phyloP scores from a whole-genome alignment of 1,140 invertebrate genomes.

The Lepidurus apus region DNA sequence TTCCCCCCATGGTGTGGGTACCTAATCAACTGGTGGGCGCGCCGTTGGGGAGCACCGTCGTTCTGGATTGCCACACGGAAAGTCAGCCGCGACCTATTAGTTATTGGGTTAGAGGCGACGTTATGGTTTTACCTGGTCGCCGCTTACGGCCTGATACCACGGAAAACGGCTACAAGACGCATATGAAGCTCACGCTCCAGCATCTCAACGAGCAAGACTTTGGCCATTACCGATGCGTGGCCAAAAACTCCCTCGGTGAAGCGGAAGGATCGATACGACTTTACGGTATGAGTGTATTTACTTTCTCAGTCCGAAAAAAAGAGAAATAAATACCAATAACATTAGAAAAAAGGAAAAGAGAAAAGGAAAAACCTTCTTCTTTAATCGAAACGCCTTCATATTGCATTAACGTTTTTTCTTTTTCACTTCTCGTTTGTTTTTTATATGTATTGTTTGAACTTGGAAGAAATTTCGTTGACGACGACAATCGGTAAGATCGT shows the following conservation, averaged over 20 bases:
- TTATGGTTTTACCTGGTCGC: slow-evolving; percentile 74
- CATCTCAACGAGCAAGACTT: slow-evolving; percentile 71
- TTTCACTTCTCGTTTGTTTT: not conserved
- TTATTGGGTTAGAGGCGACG: slow-evolving; percentile 80
- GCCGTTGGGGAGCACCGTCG: slow-evolving; percentile 78
- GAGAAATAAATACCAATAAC: not conserved
- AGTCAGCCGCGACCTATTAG: slow-evolving; percentile 84
- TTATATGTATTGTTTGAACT: not conserved
- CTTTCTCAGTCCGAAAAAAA: not conserved
- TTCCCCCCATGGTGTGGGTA: slow-evolving; percentile 86
- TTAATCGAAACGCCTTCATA: too few relatives aligned
- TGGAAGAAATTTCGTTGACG: slow-evolving; percentile 9
- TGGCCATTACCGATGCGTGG: slow-evolving; percentile 58
- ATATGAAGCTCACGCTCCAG: slow-evolving; percentile 77
- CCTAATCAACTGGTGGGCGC: slow-evolving; percentile 82
- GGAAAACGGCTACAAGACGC: slow-evolving; percentile 74
- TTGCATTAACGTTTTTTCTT: not conserved
- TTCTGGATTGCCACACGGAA: slow-evolving; percentile 86
- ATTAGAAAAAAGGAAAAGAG: not conserved
- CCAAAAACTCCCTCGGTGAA: slow-evolving; percentile 86
- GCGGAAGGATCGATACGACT: slow-evolving; percentile 86
- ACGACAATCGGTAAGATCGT: not conserved
- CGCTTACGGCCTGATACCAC: slow-evolving; percentile 58
- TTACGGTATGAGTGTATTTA: slow-evolving; percentile 59
- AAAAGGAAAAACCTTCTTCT: too few relatives aligned